Percentiles rank a stretch among this genome's conserved stretches.
These are phyloP conservation scores for Apamea crenata DNA, from an alignment of 2,888 invertebrate genomes.

Conservation along the genomic window DNA sequence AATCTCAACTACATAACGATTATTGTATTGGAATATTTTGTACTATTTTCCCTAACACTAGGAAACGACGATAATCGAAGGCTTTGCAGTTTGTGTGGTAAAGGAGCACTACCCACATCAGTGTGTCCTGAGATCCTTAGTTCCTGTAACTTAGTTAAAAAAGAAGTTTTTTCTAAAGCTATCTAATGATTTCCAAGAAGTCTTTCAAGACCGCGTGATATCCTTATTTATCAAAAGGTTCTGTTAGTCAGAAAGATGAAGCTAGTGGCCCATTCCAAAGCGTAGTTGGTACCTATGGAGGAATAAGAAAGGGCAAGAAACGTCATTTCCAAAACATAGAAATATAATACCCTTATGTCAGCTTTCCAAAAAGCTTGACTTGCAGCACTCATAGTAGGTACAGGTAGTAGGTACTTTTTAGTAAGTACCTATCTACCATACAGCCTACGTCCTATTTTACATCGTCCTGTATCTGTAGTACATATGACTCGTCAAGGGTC, in stretches of 20 bases:
- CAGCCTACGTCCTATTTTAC: background rate
- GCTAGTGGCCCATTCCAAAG: too few relatives aligned
- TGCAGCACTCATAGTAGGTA: background rate
- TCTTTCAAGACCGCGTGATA: background rate
- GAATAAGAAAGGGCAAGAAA: too few relatives aligned
- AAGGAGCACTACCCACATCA: background rate
- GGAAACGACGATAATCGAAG: too few relatives aligned
- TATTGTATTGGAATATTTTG: constrained; percentile 11
- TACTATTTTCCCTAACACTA: constrained; percentile 34
- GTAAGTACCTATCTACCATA: background rate
- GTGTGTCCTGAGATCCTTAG: background rate
- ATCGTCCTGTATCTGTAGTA: constrained; percentile 74
- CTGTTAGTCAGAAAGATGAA: too few relatives aligned
- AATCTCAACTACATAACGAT: constrained; percentile 36
- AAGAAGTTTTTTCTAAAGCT: background rate
- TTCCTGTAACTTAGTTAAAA: background rate
- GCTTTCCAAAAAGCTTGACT: background rate
- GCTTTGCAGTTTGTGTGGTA: background rate
- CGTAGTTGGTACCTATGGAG: too few relatives aligned
- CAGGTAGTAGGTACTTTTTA: too few relatives aligned
- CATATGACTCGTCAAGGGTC: constrained; percentile 73
- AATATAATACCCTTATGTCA: background rate
- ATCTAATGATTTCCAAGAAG: background rate
- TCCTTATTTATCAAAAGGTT: background rate
- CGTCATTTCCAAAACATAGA: background rate